phyloP scores from a whole-genome alignment of 2,797 vertebrate genomes.

The Acipenser transmontanus region DNA sequence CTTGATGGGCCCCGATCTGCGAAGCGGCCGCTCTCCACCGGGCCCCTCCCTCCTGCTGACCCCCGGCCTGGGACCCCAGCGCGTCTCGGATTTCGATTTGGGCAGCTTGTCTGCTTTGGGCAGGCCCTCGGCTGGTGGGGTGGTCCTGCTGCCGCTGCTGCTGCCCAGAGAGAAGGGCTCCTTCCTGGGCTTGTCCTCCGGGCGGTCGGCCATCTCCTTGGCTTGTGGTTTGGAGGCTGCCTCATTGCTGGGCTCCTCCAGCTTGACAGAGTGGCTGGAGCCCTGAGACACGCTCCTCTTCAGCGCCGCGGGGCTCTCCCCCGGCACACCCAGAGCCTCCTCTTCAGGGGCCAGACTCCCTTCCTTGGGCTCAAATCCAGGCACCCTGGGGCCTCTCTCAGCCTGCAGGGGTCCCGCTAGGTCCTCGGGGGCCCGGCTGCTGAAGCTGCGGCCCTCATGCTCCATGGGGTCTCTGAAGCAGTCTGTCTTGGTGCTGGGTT shows the following conservation, averaged over 20 bases:
- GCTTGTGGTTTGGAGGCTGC: slow-evolving; percentile 48
- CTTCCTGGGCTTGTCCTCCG: slow-evolving; percentile 76
- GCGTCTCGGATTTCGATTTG: slow-evolving; percentile 87
- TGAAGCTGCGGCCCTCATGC: slow-evolving; percentile 60
- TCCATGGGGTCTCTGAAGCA: slow-evolving; percentile 77
- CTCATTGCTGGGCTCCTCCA: slow-evolving; percentile 80
- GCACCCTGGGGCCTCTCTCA: slow-evolving; percentile 50
- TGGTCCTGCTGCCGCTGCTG: slow-evolving; percentile 56
- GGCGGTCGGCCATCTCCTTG: slow-evolving; percentile 68
- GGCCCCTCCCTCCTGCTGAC: slow-evolving; percentile 75
- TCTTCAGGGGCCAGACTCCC: slow-evolving; percentile 56
- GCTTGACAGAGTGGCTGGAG: slow-evolving; percentile 76
- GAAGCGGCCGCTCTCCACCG: slow-evolving; percentile 76
- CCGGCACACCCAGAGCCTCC: slow-evolving; percentile 61
- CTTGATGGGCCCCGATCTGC: slow-evolving; percentile 93
- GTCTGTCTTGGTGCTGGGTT: slow-evolving; percentile 71
- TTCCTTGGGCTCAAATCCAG: slow-evolving; percentile 67
- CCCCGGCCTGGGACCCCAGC: slow-evolving; percentile 84
- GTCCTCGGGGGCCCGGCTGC: slow-evolving; percentile 70
- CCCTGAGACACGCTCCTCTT: slow-evolving; percentile 87
- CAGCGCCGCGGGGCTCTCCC: slow-evolving; percentile 67
- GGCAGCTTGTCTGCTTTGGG: slow-evolving; percentile 82
- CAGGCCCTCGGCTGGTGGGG: slow-evolving; percentile 57
- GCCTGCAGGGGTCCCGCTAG: slow-evolving; percentile 50
- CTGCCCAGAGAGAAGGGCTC: slow-evolving; percentile 68